Evolutionary conservation across 2,113 vertebrate species (phyloP).

Genomic region (Papio anubis): DNA sequence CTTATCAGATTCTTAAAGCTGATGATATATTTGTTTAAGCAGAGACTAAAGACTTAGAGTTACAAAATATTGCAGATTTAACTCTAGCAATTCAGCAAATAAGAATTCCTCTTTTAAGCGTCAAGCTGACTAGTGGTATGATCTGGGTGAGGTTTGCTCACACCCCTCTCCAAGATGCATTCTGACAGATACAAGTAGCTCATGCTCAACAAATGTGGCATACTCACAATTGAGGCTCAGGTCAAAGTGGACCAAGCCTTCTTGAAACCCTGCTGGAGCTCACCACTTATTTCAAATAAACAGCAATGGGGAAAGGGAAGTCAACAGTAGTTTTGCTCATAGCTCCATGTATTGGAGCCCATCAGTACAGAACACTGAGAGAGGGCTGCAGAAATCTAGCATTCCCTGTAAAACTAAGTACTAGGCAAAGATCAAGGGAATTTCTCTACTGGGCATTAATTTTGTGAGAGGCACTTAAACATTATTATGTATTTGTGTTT

Average conservation of each 20-base stretch:
- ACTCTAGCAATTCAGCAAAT: neutral
- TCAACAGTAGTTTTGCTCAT: neutral
- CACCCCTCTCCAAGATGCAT: neutral
- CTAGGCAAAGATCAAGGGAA: neutral
- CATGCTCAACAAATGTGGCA: neutral
- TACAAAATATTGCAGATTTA: neutral
- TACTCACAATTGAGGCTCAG: neutral
- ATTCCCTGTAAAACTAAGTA: neutral
- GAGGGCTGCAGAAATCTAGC: neutral
- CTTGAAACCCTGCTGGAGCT: neutral
- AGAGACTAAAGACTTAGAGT: neutral
- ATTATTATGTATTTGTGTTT: neutral
- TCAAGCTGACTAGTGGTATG: neutral
- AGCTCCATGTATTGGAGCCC: neutral
- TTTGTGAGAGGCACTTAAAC: neutral
- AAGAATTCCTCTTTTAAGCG: neutral
- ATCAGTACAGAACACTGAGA: neutral
- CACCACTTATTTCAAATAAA: neutral
- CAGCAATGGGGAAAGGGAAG: neutral
- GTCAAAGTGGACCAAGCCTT: neutral
- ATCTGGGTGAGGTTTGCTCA: neutral
- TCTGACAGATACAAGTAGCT: neutral
- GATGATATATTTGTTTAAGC: conserved; percentile 41
- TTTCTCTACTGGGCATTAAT: neutral
- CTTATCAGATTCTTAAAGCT: neutral